Conservation (phyloP, 2,888 invertebrate species). For the Hydraecia micacea region DNA sequence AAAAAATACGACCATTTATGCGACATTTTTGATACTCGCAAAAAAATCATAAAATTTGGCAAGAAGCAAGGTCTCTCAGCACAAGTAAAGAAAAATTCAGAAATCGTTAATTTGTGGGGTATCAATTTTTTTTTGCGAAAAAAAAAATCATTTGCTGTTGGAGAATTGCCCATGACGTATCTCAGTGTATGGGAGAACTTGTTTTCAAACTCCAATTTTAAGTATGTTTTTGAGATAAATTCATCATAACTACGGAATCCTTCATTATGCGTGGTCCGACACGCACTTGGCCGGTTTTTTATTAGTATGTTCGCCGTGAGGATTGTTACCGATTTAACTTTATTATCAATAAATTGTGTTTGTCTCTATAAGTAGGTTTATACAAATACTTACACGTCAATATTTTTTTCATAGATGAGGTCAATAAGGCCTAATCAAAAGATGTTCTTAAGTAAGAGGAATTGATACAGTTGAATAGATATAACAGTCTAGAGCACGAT, state of each 20-base stretch:
- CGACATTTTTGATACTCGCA: not conserved
- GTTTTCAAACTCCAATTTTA: not conserved
- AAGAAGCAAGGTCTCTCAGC: not conserved
- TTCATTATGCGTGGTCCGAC: not conserved
- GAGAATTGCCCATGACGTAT: not conserved
- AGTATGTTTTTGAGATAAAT: not conserved
- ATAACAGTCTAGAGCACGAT: not conserved
- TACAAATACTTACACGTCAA: not conserved
- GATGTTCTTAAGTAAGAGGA: not conserved
- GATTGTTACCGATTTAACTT: not conserved
- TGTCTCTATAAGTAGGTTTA: not conserved
- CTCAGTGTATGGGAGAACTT: not conserved
- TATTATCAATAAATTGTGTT: not conserved
- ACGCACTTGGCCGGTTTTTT: not conserved
- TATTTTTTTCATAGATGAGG: not conserved
- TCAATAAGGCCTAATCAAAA: not conserved
- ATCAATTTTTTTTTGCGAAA: not conserved
- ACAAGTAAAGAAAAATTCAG: not conserved
- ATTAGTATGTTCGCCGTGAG: not conserved
- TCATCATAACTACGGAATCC: not conserved
- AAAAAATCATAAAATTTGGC: not conserved
- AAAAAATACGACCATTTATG: not conserved
- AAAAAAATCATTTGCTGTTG: not conserved
- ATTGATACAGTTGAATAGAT: not conserved
- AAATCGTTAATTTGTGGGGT: not conserved